phyloP scores from a whole-genome alignment of 2,888 invertebrate species.

The Brachyopa scutellaris region DNA sequence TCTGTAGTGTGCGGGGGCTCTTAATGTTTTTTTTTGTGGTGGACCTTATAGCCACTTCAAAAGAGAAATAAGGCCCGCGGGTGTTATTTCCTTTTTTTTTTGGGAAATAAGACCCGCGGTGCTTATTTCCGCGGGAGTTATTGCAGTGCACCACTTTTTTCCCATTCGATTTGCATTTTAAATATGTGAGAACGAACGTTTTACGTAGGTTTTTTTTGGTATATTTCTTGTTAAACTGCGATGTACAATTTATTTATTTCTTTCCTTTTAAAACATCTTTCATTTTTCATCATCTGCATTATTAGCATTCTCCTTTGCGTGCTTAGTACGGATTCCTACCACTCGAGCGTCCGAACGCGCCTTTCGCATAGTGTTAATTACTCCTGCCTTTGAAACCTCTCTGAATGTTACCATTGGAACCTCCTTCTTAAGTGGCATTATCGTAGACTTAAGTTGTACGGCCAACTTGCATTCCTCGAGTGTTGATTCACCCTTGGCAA shows the following conservation, averaged over 20 bases:
- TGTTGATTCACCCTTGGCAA: slow-evolving; percentile 91
- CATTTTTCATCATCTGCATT: slow-evolving; percentile 93
- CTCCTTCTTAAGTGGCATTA: slow-evolving; percentile 94
- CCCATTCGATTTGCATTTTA: no score
- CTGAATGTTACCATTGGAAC: slow-evolving; percentile 90
- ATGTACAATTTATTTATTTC: slow-evolving; percentile 83
- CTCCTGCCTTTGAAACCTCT: slow-evolving; percentile 92
- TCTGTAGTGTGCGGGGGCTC: no score
- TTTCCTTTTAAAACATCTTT: slow-evolving; percentile 87
- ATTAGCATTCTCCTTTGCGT: slow-evolving; percentile 97
- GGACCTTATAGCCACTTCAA: no score
- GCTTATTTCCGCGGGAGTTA: no score
- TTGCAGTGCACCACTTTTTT: no score
- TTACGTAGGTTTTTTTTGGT: no score
- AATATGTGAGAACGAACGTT: no score
- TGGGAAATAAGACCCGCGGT: no score
- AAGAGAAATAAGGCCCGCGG: no score
- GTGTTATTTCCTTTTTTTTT: no score
- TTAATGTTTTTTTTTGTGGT: no score
- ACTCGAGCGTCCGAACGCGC: slow-evolving; percentile 94
- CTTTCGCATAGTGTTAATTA: slow-evolving; percentile 92
- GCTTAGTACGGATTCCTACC: slow-evolving; percentile 96
- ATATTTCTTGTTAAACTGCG: no score
- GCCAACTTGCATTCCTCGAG: slow-evolving; percentile 97
- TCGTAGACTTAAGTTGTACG: slow-evolving; percentile 89